Conservation (phyloP, 2,888 invertebrate species). For the Rapana venosa region DNA sequence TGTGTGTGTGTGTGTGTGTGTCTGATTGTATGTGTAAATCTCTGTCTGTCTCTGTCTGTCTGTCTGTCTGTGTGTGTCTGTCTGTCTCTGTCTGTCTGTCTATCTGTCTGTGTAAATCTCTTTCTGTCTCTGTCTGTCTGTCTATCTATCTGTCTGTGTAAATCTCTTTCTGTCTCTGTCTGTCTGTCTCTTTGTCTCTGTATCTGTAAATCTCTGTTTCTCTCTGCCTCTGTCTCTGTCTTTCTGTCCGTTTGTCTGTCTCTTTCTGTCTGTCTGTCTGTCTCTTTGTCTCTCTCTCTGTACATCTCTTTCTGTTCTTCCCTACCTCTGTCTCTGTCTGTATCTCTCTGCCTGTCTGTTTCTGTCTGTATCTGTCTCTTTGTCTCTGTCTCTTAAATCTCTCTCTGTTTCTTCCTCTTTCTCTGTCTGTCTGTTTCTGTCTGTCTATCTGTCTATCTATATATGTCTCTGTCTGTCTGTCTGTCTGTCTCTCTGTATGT, state of each 20-base stretch:
- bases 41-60: neutral
- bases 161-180: neutral
- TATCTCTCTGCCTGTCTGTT: neutral
- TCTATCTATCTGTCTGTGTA: neutral
- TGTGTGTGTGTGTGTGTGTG: neutral
- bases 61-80: neutral
- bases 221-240: no score
- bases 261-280: no score
- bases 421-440: neutral
- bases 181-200: neutral
- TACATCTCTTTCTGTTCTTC: no score
- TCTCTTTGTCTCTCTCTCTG: no score
- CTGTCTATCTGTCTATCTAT: neutral
- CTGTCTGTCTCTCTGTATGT: neutral
- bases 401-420: no score
- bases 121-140: neutral
- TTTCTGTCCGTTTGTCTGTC: no score
- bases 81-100: slow-evolving; percentile 5
- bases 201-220: no score
- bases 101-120: neutral
- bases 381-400: neutral
- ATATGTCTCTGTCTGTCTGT: neutral
- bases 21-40: slow-evolving; percentile 1
- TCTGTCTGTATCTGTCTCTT: neutral
- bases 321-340: no score